phyloP scores from a whole-genome alignment of 1,140 invertebrate genomes.

The Ostrea edulis region DNA sequence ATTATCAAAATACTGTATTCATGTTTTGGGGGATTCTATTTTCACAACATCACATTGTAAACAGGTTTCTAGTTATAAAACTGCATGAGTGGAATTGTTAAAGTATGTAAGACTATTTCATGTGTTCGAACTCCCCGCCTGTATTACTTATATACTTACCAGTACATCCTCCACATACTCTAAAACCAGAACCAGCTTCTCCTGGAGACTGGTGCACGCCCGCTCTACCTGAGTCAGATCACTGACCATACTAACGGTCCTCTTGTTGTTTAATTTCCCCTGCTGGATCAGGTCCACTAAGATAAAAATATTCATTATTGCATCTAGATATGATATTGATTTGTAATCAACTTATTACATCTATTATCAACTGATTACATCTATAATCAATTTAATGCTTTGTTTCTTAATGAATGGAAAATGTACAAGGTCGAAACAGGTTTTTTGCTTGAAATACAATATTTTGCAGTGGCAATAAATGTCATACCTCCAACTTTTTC shows the following conservation, averaged over 20 bases:
- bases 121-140: background rate
- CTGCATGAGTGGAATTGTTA: too few species aligned
- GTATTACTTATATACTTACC: constrained; percentile 69
- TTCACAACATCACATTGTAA: too few species aligned
- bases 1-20: too few species aligned
- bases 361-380: background rate
- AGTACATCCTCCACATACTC: constrained; percentile 90
- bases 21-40: too few species aligned
- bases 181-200: constrained; percentile 89
- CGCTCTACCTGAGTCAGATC: constrained; percentile 93
- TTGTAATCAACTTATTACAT: background rate
- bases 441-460: background rate
- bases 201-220: constrained; percentile 87
- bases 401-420: too few species aligned
- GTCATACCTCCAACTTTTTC: constrained; percentile 86
- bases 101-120: background rate
- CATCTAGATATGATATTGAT: background rate
- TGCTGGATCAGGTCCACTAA: constrained; percentile 84
- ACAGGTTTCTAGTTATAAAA: too few species aligned
- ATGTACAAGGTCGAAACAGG: too few species aligned
- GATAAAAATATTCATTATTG: constrained; percentile 39
- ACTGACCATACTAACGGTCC: constrained; percentile 87
- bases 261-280: constrained; percentile 78
- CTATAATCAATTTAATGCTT: background rate
- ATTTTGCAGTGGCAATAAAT: background rate